Evolutionary conservation across 2,113 vertebrate genomes (phyloP), one percentile per base, ranked within the genome.

Genomic region (Dicaeum eximium): DNA sequence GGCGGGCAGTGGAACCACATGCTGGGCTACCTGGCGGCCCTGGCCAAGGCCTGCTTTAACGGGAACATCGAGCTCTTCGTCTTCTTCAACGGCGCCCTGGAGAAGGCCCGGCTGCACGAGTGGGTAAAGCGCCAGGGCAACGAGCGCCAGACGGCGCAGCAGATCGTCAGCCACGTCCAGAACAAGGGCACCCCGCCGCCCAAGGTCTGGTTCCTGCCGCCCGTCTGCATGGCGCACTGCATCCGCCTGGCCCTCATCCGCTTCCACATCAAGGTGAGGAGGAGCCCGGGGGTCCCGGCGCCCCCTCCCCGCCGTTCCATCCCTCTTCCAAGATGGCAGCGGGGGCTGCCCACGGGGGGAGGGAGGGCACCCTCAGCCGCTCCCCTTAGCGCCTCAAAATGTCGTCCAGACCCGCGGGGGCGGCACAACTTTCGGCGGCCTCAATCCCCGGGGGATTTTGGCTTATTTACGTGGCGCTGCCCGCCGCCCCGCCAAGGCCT

Each of bases 1-100:
- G 99, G 99, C 53, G 99, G 99, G 94, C 99, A 99, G 90, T 99
- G 99, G 99, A 99, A 99, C 98, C 99, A 99, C 98, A 99, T 99
- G 99, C 98, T 99, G 90, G 99, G 98, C 92, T 99, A 99, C 98
- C 98, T 99, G 98, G 98, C 99, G 78, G 99, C 99, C 48, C 98
- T 99, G 80, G 98, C 99, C 94, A 98, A 98, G 98, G 98, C 99
- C 98, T 99, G 99, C 98, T 98, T 98, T 97, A 97, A 97, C 95
- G 99, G 99, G 88, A 99, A 99, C 98, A 99, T 99, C 97, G 98
- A 99, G 98, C 99, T 99, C 86, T 98, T 99, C 98, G 99, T 99
- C 79, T 99, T 99, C 97, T 99, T 99, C 98, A 99, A 99, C 98
- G 99, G 99, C 95, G 99, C 99, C 92, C 98, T 99, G 97, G 99